phyloP scores from a whole-genome alignment of 2,113 vertebrate genomes.

The Alouatta palliata region DNA sequence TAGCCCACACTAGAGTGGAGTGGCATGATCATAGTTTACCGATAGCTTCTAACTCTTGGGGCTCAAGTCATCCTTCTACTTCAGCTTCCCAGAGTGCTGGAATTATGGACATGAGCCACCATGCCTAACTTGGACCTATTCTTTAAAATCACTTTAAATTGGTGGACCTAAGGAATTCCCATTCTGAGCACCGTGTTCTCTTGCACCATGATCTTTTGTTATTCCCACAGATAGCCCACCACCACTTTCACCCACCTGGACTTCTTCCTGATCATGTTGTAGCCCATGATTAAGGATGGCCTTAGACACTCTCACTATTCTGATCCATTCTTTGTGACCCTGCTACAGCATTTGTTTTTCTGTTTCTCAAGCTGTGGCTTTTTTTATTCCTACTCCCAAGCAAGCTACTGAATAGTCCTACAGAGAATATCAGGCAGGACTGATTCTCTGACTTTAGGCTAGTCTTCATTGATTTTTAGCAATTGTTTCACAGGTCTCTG shows the following conservation, averaged over 20 bases:
- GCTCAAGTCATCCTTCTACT: too few species aligned
- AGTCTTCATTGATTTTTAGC: neutral
- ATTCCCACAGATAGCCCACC: neutral
- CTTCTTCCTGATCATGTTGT: neutral
- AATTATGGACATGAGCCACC: too few species aligned
- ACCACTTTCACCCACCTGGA: neutral
- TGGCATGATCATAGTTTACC: too few species aligned
- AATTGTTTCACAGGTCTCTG: neutral
- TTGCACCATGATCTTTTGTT: neutral
- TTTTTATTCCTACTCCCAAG: neutral
- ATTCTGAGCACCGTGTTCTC: neutral
- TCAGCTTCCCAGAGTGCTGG: too few species aligned
- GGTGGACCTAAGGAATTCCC: neutral
- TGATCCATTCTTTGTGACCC: neutral
- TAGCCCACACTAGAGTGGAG: too few species aligned
- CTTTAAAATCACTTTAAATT: neutral
- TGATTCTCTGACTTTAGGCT: neutral
- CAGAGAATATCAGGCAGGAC: neutral
- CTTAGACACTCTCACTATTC: neutral
- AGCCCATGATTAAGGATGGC: neutral
- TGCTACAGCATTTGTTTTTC: neutral
- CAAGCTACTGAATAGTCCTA: neutral
- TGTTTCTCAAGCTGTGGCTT: neutral
- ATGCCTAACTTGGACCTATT: neutral
- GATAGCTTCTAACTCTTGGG: too few species aligned